Evolutionary conservation across 2,888 invertebrate genomes (phyloP).

Genomic region (Diabrotica balteata): DNA sequence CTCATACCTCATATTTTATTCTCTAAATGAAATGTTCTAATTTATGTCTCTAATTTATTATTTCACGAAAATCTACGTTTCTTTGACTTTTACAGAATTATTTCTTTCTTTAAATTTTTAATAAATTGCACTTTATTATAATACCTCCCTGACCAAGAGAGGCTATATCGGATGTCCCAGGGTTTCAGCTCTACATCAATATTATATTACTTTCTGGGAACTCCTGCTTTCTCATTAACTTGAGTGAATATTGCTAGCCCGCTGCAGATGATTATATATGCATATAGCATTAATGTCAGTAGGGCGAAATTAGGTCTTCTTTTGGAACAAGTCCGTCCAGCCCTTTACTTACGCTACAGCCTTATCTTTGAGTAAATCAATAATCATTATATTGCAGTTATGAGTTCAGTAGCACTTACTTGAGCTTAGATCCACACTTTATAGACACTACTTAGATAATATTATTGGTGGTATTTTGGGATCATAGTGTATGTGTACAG

Average conservation of each 20-base stretch:
- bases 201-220: conserved; percentile 28
- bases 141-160: conserved; percentile 6
- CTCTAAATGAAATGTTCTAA: too few species aligned
- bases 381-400: not conserved
- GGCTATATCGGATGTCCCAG: conserved; percentile 26
- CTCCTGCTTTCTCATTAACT: conserved; percentile 24
- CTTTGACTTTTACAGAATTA: too few species aligned
- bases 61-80: too few species aligned
- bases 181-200: conserved; percentile 21
- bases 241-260: conserved; percentile 13
- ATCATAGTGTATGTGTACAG: too few species aligned
- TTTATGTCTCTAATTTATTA: too few species aligned
- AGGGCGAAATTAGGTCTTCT: conserved; percentile 5
- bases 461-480: too few species aligned
- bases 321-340: conserved; percentile 9
- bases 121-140: too few species aligned
- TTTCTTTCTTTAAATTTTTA: too few species aligned
- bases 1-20: too few species aligned
- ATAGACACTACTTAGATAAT: too few species aligned
- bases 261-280: conserved; percentile 8
- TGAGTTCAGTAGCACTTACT: too few species aligned
- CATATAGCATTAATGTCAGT: conserved; percentile 11
- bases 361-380: not conserved
- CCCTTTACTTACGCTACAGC: conserved; percentile 3
- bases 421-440: too few species aligned